Evolutionary conservation across 2,888 invertebrate species (phyloP).

Genomic region (Perithous albicinctus): DNA sequence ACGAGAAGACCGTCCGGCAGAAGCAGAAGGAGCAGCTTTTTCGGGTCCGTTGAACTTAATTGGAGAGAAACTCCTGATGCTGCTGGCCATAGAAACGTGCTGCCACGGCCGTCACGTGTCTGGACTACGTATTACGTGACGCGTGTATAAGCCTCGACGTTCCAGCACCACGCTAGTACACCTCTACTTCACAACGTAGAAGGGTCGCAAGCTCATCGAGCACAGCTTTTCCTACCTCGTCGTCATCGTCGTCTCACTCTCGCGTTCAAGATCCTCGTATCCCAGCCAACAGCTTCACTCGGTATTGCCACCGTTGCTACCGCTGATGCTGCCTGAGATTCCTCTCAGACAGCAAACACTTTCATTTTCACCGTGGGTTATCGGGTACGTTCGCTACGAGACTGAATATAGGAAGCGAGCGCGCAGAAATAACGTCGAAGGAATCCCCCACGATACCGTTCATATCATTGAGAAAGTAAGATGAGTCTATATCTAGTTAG

Average conservation of each 20-base stretch:
- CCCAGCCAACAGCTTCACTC: not conserved
- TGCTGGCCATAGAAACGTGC: conserved; percentile 36
- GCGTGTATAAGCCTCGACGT: conserved; percentile 21
- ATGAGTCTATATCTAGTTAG: not conserved
- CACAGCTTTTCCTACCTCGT: not conserved
- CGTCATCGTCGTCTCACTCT: not conserved
- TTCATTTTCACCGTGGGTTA: not conserved
- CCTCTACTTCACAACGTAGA: not conserved
- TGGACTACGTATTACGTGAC: conserved; percentile 44
- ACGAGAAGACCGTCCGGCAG: conserved; percentile 11
- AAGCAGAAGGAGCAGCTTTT: conserved; percentile 67
- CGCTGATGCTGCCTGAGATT: not conserved
- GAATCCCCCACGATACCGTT: not conserved
- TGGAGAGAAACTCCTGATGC: conserved; percentile 59
- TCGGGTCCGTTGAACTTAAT: conserved; percentile 77
- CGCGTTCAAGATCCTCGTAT: conserved; percentile 2
- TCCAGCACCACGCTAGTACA: conserved; percentile 2
- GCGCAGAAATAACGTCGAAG: not conserved
- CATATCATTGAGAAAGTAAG: not conserved
- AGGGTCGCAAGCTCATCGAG: conserved; percentile 31
- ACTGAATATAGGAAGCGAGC: not conserved
- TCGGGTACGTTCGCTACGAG: not conserved
- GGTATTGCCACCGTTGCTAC: not conserved
- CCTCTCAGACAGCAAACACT: not conserved
- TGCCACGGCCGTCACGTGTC: conserved; percentile 29